Evolutionary conservation across 2,888 invertebrate genomes (phyloP), one percentile per base, ranked within the genome.

Genomic region (Tiphia femorata): DNA sequence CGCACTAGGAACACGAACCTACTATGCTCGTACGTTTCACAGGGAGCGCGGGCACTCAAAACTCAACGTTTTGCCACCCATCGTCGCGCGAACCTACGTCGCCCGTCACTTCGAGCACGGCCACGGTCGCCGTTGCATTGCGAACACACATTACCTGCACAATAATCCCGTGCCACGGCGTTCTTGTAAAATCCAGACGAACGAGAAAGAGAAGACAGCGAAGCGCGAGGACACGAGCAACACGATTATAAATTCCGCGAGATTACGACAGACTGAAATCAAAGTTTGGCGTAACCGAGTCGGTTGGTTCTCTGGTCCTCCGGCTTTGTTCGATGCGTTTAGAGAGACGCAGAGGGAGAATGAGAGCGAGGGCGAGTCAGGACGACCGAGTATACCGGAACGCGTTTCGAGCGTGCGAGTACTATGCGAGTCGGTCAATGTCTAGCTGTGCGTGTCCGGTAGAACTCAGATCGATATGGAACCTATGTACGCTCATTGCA

Each of bases 201-300:
- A 54, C 56, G 50, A n/a, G n/a, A n/a, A n/a, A n/a, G n/a, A n/a
- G n/a, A n/a, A n/a, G n/a, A n/a, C n/a, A n/a, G n/a, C n/a, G n/a
- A n/a, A n/a, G 49, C 30, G 51, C 54, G 27, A 42, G 35, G 16
- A 37, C 23, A 53, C 30, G 49, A 29, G 48, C 59, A 56, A 54
- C 48, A 49, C 48, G 64, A 62, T 67, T 60, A 67, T 71, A 60
- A 62, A 53, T 71, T 58, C 52, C 38, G 60, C 48, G 46, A 58
- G 68, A 70, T 71, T 64, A 55, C 49, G 35, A 46, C 40, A 61
- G 67, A 64, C 68, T 67, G 64, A 60, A 67, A 62, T 70, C 62
- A 64, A 70, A 61, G 46, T 55, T 55, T 46, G 30, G 33, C 51
- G 49, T 55, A 59, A 55, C 49, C 38, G 49, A 62, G 55, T 54